A percentile compares a stretch with the other conserved stretches of the same genome.
Conservation (phyloP, 2,797 vertebrate genomes). For the Eospalax fontanierii region DNA sequence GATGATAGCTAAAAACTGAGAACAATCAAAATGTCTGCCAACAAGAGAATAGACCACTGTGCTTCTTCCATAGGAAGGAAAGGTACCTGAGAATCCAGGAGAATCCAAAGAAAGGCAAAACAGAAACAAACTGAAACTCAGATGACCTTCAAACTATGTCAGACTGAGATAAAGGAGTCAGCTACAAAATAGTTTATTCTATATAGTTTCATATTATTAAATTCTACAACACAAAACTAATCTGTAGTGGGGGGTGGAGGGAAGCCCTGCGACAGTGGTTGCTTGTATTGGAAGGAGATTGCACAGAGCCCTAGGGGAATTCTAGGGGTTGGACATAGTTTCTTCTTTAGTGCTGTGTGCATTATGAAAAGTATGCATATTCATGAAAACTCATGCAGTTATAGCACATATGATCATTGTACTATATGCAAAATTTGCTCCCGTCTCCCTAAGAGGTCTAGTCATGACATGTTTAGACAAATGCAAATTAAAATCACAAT, state of each 20-base stretch:
- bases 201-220: not conserved
- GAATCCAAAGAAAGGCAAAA: not conserved
- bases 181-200: not conserved
- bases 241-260: not conserved
- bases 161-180: not conserved
- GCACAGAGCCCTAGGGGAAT: not conserved
- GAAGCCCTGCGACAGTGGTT: not conserved
- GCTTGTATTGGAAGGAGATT: not conserved
- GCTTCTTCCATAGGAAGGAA: not conserved
- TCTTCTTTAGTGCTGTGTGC: not conserved
- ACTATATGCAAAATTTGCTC: not conserved
- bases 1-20: slow-evolving; percentile 10
- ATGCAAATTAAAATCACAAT: slow-evolving; percentile 49
- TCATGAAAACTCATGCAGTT: slow-evolving; percentile 26
- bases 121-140: not conserved
- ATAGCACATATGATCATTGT: not conserved
- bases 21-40: slow-evolving; percentile 9
- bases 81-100: not conserved
- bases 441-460: not conserved
- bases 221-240: slow-evolving; percentile 40
- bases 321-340: not conserved
- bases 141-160: not conserved
- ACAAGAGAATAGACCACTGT: not conserved
- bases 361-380: not conserved
- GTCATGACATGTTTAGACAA: not conserved